phyloP scores from a whole-genome alignment of 64 coral and sea anemone genomes.

The Stichodactyla mertensii region DNA sequence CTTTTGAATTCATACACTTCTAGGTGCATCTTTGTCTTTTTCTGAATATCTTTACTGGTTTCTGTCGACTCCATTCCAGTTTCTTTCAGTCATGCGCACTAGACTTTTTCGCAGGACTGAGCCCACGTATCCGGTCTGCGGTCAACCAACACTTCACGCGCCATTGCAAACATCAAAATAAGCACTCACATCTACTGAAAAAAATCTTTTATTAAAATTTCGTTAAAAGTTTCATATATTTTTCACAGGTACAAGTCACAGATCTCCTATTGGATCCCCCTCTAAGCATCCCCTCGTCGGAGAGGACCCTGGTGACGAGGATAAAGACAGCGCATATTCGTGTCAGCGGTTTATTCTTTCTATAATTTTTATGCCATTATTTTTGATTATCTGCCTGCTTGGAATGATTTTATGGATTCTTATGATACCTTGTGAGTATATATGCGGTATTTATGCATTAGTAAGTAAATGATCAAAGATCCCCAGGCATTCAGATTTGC shows the following conservation, averaged over 20 bases:
- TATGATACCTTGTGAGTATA: conserved; percentile 65
- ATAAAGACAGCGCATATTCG: conserved; percentile 51
- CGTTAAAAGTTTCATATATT: not conserved
- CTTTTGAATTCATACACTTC: not conserved
- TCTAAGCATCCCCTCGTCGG: conserved; percentile 29
- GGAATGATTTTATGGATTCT: conserved; percentile 51
- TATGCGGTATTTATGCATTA: not conserved
- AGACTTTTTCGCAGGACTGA: not conserved
- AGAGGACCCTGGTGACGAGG: conserved; percentile 43
- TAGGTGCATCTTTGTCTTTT: not conserved
- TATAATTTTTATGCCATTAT: conserved; percentile 59
- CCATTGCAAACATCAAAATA: not conserved
- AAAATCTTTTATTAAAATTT: not conserved
- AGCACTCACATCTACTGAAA: not conserved
- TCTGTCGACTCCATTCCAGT: not conserved
- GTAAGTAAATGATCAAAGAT: too few species aligned
- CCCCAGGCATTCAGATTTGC: too few species aligned
- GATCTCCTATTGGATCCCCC: conserved; percentile 24
- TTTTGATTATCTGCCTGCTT: conserved; percentile 60
- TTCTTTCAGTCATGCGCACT: not conserved
- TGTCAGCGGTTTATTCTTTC: conserved; percentile 72
- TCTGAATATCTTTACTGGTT: not conserved
- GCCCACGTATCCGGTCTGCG: not conserved
- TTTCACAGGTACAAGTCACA: not conserved
- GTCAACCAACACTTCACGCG: not conserved